A percentile compares a stretch with the other conserved stretches of the same genome.
Evolutionary conservation across 2,113 vertebrate genomes (phyloP).

Genomic region (Epinephelus lanceolatus): DNA sequence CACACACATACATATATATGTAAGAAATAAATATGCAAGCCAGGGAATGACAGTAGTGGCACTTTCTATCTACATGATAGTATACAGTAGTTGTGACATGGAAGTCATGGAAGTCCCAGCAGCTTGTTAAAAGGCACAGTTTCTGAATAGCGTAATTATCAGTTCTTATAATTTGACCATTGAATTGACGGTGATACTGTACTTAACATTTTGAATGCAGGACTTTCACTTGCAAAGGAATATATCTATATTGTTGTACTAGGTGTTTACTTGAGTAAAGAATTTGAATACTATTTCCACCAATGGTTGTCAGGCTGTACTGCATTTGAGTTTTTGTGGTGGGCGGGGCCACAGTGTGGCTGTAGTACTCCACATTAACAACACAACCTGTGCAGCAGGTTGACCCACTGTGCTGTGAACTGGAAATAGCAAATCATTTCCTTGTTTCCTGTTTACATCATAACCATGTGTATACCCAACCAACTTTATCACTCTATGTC

Average conservation of each 20-base stretch:
- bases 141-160: neutral
- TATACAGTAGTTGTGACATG: no score
- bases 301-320: neutral
- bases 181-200: neutral
- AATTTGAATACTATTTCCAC: neutral
- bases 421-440: neutral
- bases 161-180: neutral
- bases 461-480: neutral
- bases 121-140: no score
- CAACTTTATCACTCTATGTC: neutral
- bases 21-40: no score
- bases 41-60: no score
- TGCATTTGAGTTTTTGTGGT: neutral
- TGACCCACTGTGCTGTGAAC: neutral
- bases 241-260: neutral
- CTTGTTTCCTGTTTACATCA: neutral
- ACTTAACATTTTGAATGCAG: neutral
- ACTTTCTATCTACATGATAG: no score
- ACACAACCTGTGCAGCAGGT: slow-evolving; percentile 48
- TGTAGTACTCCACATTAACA: neutral
- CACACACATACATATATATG: no score
- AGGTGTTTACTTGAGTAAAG: neutral
- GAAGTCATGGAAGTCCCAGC: no score
- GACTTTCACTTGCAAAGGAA: no score
- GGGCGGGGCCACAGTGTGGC: slow-evolving; percentile 20